Evolutionary conservation across 2,888 invertebrate genomes (phyloP).

Genomic region (Aspidapion aeneum): DNA sequence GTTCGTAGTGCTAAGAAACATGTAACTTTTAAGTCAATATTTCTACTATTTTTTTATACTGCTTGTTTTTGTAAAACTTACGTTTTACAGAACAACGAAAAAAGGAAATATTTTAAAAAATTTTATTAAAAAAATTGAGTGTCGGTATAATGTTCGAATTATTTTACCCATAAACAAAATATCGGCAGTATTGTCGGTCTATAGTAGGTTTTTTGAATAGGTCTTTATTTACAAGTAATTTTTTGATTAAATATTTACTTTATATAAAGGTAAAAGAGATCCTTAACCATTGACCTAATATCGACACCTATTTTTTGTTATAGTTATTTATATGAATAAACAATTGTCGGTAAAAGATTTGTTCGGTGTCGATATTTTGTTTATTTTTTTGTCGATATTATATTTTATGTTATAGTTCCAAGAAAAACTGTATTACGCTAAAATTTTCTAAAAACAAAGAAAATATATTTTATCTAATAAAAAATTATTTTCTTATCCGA

Average conservation of each 20-base stretch:
- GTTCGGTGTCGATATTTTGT: too few species aligned
- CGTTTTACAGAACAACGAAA: not conserved
- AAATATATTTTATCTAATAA: not conserved
- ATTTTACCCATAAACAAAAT: not conserved
- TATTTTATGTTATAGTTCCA: too few species aligned
- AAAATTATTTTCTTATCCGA: not conserved
- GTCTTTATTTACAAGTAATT: not conserved
- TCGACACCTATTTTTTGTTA: not conserved
- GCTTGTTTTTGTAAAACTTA: too few species aligned
- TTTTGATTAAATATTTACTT: not conserved
- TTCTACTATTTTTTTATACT: too few species aligned
- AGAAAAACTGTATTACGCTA: too few species aligned
- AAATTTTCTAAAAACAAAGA: not conserved
- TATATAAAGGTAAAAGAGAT: not conserved
- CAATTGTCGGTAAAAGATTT: too few species aligned
- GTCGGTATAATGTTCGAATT: not conserved
- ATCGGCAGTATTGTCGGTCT: not conserved
- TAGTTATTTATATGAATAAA: not conserved
- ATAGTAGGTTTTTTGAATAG: not conserved
- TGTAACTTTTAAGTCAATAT: too few species aligned
- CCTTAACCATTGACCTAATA: not conserved
- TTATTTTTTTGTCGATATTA: too few species aligned
- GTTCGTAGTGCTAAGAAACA: too few species aligned
- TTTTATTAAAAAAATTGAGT: not conserved
- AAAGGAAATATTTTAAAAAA: not conserved